A percentile compares a stretch with the other conserved stretches of the same genome.
Conservation (phyloP, 92 coral and sea anemone genomes). For the Ricordea florida region DNA sequence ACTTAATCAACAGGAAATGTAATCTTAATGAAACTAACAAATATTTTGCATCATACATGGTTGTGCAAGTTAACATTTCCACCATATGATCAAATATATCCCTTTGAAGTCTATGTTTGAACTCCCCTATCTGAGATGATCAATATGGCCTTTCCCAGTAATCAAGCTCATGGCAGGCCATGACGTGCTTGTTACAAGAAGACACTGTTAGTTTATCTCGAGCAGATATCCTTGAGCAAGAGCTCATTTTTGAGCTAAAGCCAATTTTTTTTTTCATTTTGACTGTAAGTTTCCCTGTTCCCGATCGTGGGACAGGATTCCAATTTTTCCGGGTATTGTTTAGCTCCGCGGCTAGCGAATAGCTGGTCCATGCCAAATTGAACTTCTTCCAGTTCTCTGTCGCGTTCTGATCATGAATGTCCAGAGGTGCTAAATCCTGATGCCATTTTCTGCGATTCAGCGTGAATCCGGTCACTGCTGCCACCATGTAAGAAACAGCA, state of each 20-base stretch:
- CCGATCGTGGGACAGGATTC: no score
- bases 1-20: background rate
- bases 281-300: constrained; percentile 32
- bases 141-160: constrained; percentile 46
- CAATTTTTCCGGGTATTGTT: no score
- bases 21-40: constrained; percentile 19
- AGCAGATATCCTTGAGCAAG: background rate
- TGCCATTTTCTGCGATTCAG: no score
- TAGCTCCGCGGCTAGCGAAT: no score
- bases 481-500: no score
- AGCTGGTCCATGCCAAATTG: no score
- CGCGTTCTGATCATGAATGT: no score
- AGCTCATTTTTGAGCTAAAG: constrained; percentile 35
- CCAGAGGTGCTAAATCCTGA: no score
- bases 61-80: background rate
- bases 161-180: constrained; percentile 58
- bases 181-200: constrained; percentile 30
- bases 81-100: background rate
- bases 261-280: constrained; percentile 23
- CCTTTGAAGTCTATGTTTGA: background rate
- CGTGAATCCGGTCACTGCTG: no score
- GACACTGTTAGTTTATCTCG: background rate
- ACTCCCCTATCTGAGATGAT: no score
- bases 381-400: no score
- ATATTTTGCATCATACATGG: background rate